Evolutionary conservation across 1,140 invertebrate genomes (phyloP).

Genomic region (Philaenus spumarius): DNA sequence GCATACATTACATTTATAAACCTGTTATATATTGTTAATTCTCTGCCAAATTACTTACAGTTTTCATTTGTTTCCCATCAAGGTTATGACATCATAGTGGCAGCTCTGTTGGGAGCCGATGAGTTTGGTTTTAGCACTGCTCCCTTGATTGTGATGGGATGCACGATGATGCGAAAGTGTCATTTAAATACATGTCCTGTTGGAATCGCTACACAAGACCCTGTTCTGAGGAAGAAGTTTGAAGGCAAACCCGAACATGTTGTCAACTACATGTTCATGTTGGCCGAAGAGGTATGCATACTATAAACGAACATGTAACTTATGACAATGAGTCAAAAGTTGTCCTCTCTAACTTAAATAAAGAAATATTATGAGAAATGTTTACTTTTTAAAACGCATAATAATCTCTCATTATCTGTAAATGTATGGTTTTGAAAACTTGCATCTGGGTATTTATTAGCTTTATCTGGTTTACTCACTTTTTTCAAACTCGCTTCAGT

Average conservation of each 20-base stretch:
- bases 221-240: conserved; percentile 90
- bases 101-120: conserved; percentile 91
- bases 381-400: too few species aligned
- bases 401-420: too few species aligned
- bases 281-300: conserved; percentile 93
- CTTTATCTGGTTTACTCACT: too few species aligned
- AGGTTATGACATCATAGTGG: conserved; percentile 93
- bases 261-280: conserved; percentile 94
- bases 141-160: conserved; percentile 93
- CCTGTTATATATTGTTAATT: too few species aligned
- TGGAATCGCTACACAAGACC: conserved; percentile 97
- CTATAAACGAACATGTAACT: too few species aligned
- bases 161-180: conserved; percentile 99
- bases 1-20: too few species aligned
- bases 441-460: too few species aligned
- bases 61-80: not conserved
- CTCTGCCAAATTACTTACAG: not conserved
- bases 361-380: too few species aligned
- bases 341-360: too few species aligned
- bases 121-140: conserved; percentile 99
- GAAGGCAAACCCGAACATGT: conserved; percentile 96
- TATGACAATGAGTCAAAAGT: too few species aligned
- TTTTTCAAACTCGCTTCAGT: too few species aligned
- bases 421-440: too few species aligned
- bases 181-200: conserved; percentile 99